phyloP scores from a whole-genome alignment of 1,140 invertebrate species.

The Mamestra configurata region DNA sequence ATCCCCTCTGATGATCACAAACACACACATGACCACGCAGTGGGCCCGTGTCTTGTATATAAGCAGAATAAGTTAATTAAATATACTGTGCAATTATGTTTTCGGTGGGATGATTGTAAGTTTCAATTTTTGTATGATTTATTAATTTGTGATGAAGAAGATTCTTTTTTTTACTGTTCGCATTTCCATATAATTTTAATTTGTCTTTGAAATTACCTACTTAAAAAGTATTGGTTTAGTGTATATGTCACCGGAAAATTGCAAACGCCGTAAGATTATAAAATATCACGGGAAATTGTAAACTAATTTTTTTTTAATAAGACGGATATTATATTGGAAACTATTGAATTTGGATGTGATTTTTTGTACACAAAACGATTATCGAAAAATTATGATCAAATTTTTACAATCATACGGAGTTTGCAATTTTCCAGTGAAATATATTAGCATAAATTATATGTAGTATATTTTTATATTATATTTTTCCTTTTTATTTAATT shows the following conservation, averaged over 20 bases:
- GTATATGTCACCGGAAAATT: no score
- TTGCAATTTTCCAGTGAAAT: no score
- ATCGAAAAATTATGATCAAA: no score
- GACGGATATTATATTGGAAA: no score
- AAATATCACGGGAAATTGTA: no score
- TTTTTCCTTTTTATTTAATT: conserved; percentile 34
- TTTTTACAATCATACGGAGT: no score
- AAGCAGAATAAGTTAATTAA: conserved; percentile 47
- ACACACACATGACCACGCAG: conserved; percentile 29
- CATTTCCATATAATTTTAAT: conserved; percentile 33
- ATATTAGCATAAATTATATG: conserved; percentile 32
- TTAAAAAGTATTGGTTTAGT: conserved; percentile 45
- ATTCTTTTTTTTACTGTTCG: conserved; percentile 30
- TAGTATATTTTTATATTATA: conserved; percentile 44
- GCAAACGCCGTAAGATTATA: no score
- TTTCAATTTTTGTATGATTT: conserved; percentile 48
- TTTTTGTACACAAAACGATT: no score
- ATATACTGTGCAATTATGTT: conserved; percentile 50
- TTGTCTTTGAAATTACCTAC: conserved; percentile 23
- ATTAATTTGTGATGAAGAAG: conserved; percentile 35
- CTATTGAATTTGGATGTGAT: no score
- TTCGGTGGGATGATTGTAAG: conserved; percentile 36
- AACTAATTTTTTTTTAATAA: no score
- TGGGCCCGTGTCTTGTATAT: conserved; percentile 43
- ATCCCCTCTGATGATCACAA: conserved; percentile 90